A percentile compares a stretch with the other conserved stretches of the same genome.
These are phyloP conservation scores for Xiphydria camelus DNA, from an alignment of 2,888 invertebrate genomes.

Conservation along the genomic window DNA sequence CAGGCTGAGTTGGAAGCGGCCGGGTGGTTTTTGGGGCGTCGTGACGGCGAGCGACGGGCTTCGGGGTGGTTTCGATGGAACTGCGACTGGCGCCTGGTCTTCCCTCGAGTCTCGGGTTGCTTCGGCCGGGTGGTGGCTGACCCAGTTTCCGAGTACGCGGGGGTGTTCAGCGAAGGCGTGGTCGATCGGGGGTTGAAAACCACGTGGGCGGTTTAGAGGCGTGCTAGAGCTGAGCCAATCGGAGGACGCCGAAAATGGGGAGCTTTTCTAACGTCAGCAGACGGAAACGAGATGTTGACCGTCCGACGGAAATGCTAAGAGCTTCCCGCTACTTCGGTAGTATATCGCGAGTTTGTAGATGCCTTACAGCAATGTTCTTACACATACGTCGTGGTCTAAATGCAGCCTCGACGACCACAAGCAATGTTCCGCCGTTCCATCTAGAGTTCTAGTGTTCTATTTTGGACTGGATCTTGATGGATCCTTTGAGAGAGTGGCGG, in stretches of 20 bases:
- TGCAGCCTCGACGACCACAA: too few relatives aligned
- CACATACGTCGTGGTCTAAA: too few relatives aligned
- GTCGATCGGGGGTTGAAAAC: slow-evolving; percentile 1
- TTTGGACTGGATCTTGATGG: too few relatives aligned
- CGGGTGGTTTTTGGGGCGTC: too few relatives aligned
- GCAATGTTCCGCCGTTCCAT: too few relatives aligned
- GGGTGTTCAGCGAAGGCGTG: slow-evolving; percentile 29
- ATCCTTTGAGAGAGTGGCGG: too few relatives aligned
- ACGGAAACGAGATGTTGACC: slow-evolving; percentile 1
- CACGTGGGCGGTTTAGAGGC: slow-evolving; percentile 34
- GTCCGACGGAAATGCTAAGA: not conserved
- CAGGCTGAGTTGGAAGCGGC: too few relatives aligned
- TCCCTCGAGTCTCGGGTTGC: slow-evolving; percentile 21
- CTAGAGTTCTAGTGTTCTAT: too few relatives aligned
- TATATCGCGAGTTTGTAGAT: too few relatives aligned
- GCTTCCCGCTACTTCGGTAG: too few relatives aligned
- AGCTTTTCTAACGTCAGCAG: not conserved
- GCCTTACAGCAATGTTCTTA: too few relatives aligned
- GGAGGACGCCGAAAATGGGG: not conserved
- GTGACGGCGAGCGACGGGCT: slow-evolving; percentile 43
- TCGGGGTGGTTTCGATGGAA: slow-evolving; percentile 54
- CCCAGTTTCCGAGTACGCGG: slow-evolving; percentile 42
- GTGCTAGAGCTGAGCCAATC: slow-evolving; percentile 21
- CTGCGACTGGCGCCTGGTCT: slow-evolving; percentile 38
- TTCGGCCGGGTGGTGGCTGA: slow-evolving; percentile 31